Percentiles rank a stretch among this genome's conserved stretches.
Conservation (phyloP, 2,113 vertebrate species). For the Typhlomys cinereus region DNA sequence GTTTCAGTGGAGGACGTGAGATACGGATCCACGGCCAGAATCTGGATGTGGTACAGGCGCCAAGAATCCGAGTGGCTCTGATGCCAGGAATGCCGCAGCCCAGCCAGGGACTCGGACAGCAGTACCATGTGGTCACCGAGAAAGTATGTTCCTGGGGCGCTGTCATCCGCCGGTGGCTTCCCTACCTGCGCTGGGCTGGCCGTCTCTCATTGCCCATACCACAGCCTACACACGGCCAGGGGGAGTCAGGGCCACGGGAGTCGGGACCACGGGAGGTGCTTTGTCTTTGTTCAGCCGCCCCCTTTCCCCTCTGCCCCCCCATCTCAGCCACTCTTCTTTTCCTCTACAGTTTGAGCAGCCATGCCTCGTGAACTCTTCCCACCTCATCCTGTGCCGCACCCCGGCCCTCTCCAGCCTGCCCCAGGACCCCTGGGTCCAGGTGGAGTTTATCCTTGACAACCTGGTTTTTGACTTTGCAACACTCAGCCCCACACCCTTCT, state of each 20-base stretch:
- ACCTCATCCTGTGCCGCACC: slow-evolving; percentile 91
- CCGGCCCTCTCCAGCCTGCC: slow-evolving; percentile 88
- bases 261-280: background rate
- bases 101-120: slow-evolving; percentile 78
- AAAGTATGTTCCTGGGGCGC: slow-evolving; percentile 83
- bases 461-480: slow-evolving; percentile 92
- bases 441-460: slow-evolving; percentile 96
- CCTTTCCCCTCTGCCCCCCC: background rate
- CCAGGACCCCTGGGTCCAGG: slow-evolving; percentile 81
- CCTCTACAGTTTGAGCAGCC: slow-evolving; percentile 89
- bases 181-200: background rate
- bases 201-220: accelerated
- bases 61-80: slow-evolving; percentile 91
- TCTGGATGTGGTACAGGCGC: slow-evolving; percentile 95
- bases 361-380: slow-evolving; percentile 92
- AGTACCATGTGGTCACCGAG: slow-evolving; percentile 85
- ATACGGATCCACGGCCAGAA: slow-evolving; percentile 92
- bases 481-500: slow-evolving; percentile 89
- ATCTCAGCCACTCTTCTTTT: background rate
- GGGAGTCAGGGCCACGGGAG: background rate
- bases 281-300: background rate
- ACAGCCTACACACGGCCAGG: accelerated
- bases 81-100: slow-evolving; percentile 78
- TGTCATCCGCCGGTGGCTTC: slow-evolving; percentile 58
- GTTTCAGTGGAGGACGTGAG: slow-evolving; percentile 92